Conservation (phyloP, 2,113 vertebrate species). For the Notiomystis cincta region DNA sequence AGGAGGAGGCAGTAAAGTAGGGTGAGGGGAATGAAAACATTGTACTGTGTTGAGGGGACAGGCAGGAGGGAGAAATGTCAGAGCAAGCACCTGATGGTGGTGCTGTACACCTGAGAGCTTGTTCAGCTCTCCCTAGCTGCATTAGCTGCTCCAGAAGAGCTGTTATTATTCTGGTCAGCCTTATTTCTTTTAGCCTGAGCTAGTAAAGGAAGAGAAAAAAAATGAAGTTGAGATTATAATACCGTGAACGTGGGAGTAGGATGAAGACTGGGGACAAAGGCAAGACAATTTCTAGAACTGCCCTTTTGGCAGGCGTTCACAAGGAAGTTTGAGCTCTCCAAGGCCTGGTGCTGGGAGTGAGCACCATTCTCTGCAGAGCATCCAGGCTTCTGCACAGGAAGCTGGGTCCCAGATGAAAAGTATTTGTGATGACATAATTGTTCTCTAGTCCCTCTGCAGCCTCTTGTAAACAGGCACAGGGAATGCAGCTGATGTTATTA, state of each 20-base stretch:
- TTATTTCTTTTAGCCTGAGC: neutral
- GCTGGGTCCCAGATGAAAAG: neutral
- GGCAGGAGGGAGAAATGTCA: neutral
- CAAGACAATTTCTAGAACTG: neutral
- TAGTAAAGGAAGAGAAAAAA: neutral
- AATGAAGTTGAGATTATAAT: neutral
- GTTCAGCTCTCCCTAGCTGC: neutral
- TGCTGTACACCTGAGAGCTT: slow-evolving; percentile 1
- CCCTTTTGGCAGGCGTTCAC: neutral
- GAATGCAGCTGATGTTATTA: neutral
- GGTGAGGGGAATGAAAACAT: neutral
- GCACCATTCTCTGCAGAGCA: neutral
- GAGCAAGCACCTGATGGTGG: neutral
- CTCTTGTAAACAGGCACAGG: neutral
- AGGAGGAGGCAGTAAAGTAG: neutral
- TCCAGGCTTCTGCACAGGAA: rapidly evolving
- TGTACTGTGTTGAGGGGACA: neutral
- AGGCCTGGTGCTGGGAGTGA: neutral
- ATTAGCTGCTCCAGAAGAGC: neutral
- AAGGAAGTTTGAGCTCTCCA: neutral
- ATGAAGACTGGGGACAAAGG: neutral
- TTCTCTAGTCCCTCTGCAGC: neutral
- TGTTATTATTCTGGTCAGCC: neutral
- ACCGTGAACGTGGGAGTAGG: neutral
- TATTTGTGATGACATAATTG: neutral